Evolutionary conservation across 2,888 invertebrate species (phyloP).

Genomic region (Troilus luridus): DNA sequence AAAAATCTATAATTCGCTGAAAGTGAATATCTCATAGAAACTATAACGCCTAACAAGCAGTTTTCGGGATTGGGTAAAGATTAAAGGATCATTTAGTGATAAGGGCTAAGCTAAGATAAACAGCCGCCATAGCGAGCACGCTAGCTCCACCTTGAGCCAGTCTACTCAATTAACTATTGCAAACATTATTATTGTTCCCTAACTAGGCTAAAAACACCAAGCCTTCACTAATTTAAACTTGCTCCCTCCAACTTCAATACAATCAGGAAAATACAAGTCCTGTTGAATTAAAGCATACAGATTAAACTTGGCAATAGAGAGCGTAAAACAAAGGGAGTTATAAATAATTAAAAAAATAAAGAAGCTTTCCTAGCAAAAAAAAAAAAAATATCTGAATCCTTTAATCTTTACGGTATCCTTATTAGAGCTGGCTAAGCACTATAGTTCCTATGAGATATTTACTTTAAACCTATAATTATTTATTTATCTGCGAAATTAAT

Average conservation of each 20-base stretch:
- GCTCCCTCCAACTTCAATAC: background rate
- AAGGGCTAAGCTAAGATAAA: slow-evolving; percentile 8
- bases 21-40: background rate
- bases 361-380: no score
- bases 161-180: slow-evolving; percentile 23
- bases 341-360: background rate
- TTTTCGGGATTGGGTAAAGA: background rate
- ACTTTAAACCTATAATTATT: no score
- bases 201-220: slow-evolving; percentile 37
- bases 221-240: background rate
- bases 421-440: no score
- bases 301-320: background rate
- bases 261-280: background rate
- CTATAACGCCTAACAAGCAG: background rate
- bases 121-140: background rate
- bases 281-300: background rate
- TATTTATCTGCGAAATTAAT: no score
- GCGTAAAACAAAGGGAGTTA: background rate
- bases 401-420: no score
- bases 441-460: no score
- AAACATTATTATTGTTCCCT: slow-evolving; percentile 26
- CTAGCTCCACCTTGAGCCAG: background rate
- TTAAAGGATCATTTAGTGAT: slow-evolving; percentile 33
- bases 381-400: no score
- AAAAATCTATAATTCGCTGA: background rate